These are phyloP conservation scores for Hemicentrotus pulcherrimus DNA, from an alignment of 35 echinoderm and acorn worm genomes.

Conservation along the genomic window DNA sequence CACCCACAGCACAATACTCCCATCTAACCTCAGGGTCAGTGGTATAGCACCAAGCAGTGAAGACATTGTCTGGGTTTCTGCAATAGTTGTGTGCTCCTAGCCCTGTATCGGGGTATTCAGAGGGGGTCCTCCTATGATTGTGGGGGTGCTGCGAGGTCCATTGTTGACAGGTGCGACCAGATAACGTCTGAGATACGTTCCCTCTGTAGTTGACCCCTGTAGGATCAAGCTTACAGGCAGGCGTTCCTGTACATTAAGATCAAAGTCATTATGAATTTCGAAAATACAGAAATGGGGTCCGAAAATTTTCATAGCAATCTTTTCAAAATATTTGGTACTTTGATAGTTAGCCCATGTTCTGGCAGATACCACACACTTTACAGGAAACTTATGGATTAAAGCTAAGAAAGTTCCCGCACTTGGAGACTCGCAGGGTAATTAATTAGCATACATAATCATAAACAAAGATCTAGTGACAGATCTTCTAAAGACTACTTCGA, in stretches of 20 bases:
- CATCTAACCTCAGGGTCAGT: constrained; percentile 54
- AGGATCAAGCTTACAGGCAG: constrained; percentile 58
- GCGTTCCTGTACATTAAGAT: not conserved
- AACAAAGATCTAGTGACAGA: no score
- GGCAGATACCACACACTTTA: no score
- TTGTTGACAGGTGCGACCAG: constrained; percentile 66
- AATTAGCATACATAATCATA: no score
- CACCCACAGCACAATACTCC: constrained; percentile 60
- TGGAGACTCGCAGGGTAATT: no score
- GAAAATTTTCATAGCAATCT: no score
- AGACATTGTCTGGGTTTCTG: constrained; percentile 64
- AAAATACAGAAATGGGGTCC: no score
- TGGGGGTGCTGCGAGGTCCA: constrained; percentile 79
- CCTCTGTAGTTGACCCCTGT: constrained; percentile 78
- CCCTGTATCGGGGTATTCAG: constrained; percentile 59
- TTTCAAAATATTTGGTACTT: no score
- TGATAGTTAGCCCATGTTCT: no score
- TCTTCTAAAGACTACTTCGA: no score
- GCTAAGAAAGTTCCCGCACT: no score
- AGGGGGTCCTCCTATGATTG: constrained; percentile 22
- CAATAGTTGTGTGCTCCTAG: constrained; percentile 88
- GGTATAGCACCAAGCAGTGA: constrained; percentile 82
- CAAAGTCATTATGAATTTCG: no score
- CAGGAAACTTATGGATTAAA: no score
- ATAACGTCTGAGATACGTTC: constrained; percentile 56